These are phyloP conservation scores for Nothocercus julius DNA, from an alignment of 2,113 vertebrate species.

Conservation along the genomic window DNA sequence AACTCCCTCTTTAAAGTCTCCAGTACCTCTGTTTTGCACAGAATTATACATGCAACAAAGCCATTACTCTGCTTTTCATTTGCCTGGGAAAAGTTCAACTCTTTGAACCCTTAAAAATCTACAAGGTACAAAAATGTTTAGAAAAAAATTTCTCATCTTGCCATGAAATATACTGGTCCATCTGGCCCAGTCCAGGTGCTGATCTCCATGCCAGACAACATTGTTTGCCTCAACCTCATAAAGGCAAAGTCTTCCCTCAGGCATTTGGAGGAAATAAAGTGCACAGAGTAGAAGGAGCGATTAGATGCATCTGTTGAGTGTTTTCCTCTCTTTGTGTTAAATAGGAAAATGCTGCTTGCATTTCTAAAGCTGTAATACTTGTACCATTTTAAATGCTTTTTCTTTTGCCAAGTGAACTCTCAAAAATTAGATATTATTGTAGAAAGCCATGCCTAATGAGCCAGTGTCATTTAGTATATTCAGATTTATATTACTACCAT, in stretches of 20 bases:
- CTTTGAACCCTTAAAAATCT: background rate
- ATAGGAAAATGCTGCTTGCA: constrained; percentile 35
- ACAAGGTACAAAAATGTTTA: accelerated
- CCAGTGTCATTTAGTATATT: constrained; percentile 70
- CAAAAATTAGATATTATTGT: constrained; percentile 74
- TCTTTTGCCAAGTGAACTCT: constrained; percentile 69
- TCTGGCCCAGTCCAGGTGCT: background rate
- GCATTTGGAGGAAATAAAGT: constrained; percentile 1
- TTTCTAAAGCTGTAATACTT: constrained; percentile 57
- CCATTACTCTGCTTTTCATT: accelerated
- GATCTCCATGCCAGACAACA: background rate
- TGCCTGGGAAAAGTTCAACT: background rate
- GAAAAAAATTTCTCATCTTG: background rate
- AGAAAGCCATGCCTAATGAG: constrained; percentile 67
- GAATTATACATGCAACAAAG: background rate
- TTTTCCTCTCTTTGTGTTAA: constrained; percentile 51
- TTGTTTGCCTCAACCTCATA: background rate
- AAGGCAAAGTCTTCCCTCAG: background rate
- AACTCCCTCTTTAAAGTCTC: background rate
- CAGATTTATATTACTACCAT: constrained; percentile 22
- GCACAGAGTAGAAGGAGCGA: constrained; percentile 44
- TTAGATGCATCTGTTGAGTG: constrained; percentile 64
- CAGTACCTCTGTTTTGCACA: background rate
- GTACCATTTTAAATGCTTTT: constrained; percentile 45
- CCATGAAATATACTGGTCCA: background rate